These are phyloP conservation scores for Limnothrissa miodon DNA, from an alignment of 2,113 vertebrate genomes.

Conservation along the genomic window DNA sequence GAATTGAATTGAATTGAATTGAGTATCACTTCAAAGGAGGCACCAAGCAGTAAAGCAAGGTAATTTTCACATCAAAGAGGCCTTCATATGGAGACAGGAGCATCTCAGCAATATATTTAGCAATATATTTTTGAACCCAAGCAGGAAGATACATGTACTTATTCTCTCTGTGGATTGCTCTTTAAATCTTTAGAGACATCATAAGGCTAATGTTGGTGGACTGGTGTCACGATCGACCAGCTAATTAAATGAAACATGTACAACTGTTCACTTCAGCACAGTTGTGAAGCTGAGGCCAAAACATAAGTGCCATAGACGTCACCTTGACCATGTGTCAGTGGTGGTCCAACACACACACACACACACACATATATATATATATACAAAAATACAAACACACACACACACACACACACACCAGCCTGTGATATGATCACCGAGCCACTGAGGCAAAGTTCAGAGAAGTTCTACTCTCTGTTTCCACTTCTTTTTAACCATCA, in stretches of 20 bases:
- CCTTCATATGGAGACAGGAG: not conserved
- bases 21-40: not conserved
- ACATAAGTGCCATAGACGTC: not conserved
- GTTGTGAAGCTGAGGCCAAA: no score
- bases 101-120: not conserved
- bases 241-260: not conserved
- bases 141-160: not conserved
- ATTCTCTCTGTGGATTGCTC: not conserved
- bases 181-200: not conserved
- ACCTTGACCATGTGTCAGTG: not conserved
- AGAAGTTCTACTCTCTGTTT: constrained; percentile 32
- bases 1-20: no score
- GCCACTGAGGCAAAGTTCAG: constrained; percentile 33
- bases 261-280: no score
- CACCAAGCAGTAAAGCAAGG: not conserved
- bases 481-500: constrained; percentile 35
- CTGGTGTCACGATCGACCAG: no score
- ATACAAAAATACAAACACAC: not conserved
- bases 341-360: no score
- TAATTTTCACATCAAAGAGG: no score
- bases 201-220: no score
- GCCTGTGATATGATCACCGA: not conserved
- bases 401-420: not conserved
- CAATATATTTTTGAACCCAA: not conserved
- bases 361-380: no score